phyloP scores from a whole-genome alignment of 2,797 vertebrate genomes.

The Acanthornis magna region DNA sequence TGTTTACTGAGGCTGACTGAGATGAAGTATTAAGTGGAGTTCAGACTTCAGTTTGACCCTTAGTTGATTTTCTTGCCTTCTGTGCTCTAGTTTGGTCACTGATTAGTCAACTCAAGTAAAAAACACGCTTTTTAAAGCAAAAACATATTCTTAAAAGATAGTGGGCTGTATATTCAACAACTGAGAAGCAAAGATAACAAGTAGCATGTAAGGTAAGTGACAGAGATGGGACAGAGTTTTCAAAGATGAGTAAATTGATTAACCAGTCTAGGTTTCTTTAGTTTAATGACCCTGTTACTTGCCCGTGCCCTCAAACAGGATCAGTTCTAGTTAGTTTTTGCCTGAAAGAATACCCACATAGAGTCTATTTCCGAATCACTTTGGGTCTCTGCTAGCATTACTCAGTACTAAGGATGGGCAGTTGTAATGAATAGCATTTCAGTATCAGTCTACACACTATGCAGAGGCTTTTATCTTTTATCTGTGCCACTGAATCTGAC shows the following conservation, averaged over 20 bases:
- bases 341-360: neutral
- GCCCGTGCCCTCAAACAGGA: neutral
- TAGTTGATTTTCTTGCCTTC: neutral
- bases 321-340: neutral
- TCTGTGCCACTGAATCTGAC: neutral
- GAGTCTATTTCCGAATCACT: neutral
- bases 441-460: neutral
- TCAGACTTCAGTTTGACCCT: neutral
- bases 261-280: neutral
- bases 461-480: neutral
- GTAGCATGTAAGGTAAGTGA: neutral
- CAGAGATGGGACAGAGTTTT: neutral
- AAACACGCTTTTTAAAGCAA: neutral
- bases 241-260: neutral
- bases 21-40: neutral
- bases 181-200: neutral
- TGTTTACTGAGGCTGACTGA: neutral
- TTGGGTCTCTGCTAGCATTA: neutral
- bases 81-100: neutral
- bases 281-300: neutral
- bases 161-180: neutral
- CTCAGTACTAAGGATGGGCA: neutral
- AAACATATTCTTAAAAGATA: neutral
- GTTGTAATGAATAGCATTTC: neutral
- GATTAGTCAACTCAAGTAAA: neutral